These are phyloP conservation scores for Neoaliturus tenellus DNA, from an alignment of 2,888 invertebrate genomes.

Conservation along the genomic window DNA sequence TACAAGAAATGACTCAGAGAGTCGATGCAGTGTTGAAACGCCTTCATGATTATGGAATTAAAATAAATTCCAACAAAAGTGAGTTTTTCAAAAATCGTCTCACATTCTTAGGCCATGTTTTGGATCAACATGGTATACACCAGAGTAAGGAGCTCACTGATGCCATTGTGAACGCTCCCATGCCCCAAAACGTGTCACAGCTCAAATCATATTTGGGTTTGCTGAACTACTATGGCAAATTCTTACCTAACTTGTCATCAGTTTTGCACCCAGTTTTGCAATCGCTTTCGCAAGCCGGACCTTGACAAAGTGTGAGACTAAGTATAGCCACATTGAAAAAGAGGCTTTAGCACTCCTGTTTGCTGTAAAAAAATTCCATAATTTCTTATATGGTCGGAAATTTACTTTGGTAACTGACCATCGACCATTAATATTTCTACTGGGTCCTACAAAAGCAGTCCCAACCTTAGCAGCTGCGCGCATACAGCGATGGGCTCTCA, in stretches of 20 bases:
- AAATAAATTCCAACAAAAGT: constrained; percentile 54
- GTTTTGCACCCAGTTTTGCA: constrained; percentile 1
- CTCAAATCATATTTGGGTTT: constrained; percentile 1
- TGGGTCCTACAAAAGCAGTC: neutral
- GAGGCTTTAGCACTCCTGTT: constrained; percentile 53
- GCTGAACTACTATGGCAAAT: constrained; percentile 1
- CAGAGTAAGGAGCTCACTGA: neutral
- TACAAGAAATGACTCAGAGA: constrained; percentile 62
- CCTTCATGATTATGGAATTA: constrained; percentile 56
- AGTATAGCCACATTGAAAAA: constrained; percentile 55
- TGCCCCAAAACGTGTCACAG: neutral
- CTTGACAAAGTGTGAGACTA: constrained; percentile 43
- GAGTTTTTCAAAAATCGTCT: constrained; percentile 40
- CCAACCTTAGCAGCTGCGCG: constrained; percentile 6
- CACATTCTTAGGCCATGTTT: constrained; percentile 51
- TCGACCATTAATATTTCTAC: neutral
- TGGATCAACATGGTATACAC: constrained; percentile 18
- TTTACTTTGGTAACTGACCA: constrained; percentile 7
- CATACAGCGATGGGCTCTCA: constrained; percentile 1
- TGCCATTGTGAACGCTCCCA: neutral
- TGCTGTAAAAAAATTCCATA: constrained; percentile 52
- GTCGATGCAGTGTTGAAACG: constrained; percentile 61
- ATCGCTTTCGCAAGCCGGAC: constrained; percentile 43
- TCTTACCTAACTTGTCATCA: constrained; percentile 6
- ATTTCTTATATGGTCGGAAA: constrained; percentile 54